Base-by-base conservation (phyloP, 1,140 invertebrate genomes). In the Neoseiulus cucumeris region DNA sequence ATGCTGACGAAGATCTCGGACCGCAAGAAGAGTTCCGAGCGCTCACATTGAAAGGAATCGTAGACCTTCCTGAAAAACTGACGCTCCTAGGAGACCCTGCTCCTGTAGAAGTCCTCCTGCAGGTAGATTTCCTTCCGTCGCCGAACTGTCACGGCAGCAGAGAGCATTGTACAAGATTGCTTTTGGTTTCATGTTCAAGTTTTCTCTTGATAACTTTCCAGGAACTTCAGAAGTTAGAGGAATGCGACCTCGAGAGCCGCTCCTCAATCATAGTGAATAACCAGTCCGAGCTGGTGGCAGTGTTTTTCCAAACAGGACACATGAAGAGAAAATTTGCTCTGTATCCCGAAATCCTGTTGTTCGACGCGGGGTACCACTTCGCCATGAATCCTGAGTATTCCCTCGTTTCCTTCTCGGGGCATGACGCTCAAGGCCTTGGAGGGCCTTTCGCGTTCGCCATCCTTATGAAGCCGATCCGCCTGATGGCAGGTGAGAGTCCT, bases 351-450 rank as follows among this genome's bases (percentile, higher is more conserved):
- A 59, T 59, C 14, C 51, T 59, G 14, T 59, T 59, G 22, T 59
- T 59, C 33, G 51, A 59, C 33, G 51, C 51, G 25, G 51, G 51
- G 51, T 59, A 59, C 33, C 51, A 59, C 51, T 59, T 59, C 22
- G 51, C 51, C 51, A 59, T 59, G 51, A 59, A 59, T 59, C 51
- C 51, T 59, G 51, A 59, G 25, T 59, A 29, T 59, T 59, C 51
- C 14, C 51, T 59, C 14, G 51, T 59, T 29, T 59, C 51, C 14
- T 59, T 59, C 51, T 59, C 51, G 51, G 51, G 51, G 33, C 51
- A 59, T 25, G 51, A 59, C 51, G 51, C 51, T 33, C 51, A 59
- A 25, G 51, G 51, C 14, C 51, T 59, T 5, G 51, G 51, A 59
- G 51, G 51, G 33, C 51, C 51, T 59, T 59, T 59, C 9, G 51